phyloP scores from a whole-genome alignment of 2,888 invertebrate species.

The Sclerodermus sp. region DNA sequence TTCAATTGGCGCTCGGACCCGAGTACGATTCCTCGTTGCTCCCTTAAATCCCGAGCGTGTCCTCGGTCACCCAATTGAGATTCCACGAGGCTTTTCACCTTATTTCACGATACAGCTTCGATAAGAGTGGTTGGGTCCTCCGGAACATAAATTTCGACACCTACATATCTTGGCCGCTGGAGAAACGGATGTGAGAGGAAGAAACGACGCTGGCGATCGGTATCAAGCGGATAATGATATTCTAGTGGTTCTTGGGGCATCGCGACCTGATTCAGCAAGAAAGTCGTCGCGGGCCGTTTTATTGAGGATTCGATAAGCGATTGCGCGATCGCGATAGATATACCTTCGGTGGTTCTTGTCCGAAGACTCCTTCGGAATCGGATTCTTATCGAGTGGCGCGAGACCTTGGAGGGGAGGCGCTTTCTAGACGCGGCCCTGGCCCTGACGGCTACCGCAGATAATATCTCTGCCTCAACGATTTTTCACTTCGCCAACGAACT shows the following conservation, averaged over 20 bases:
- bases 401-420: not conserved
- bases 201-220: not conserved
- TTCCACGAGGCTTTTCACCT: no score
- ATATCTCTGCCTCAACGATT: no score
- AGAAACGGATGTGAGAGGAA: not conserved
- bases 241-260: slow-evolving; percentile 17
- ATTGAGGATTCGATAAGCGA: slow-evolving; percentile 30
- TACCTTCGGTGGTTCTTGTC: not conserved
- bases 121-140: no score
- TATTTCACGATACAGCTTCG: no score
- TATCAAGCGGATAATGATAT: slow-evolving; percentile 2
- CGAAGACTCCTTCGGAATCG: slow-evolving; percentile 18
- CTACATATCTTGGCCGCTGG: no score
- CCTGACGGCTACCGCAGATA: no score
- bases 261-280: slow-evolving; percentile 25
- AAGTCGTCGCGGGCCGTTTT: slow-evolving; percentile 24
- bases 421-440: not conserved
- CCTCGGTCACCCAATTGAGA: no score
- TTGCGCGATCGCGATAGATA: slow-evolving; percentile 4
- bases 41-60: no score
- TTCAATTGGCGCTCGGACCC: no score
- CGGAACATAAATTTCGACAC: no score
- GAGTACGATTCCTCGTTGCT: no score
- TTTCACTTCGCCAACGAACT: no score
- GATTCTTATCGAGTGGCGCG: slow-evolving; percentile 31